A percentile compares a stretch with the other conserved stretches of the same genome.
These are phyloP conservation scores for Cephalopachus bancanus DNA, from an alignment of 2,797 vertebrate species.

Conservation along the genomic window DNA sequence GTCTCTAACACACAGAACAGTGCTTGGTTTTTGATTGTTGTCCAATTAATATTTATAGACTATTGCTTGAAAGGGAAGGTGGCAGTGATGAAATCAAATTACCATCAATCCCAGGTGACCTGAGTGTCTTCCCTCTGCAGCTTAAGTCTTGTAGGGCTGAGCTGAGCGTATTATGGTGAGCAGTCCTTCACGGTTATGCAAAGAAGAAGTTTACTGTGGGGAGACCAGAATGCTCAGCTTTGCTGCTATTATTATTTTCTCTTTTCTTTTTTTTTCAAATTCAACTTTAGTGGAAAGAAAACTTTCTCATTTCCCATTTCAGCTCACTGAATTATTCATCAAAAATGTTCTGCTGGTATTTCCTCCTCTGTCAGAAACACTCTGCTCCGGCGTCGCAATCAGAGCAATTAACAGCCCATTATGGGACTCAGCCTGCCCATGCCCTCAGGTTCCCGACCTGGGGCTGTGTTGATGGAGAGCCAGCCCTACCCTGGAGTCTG, in stretches of 20 bases:
- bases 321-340: constrained; percentile 90
- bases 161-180: background rate
- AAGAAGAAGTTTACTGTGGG: background rate
- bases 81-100: background rate
- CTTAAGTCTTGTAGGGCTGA: background rate
- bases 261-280: constrained; percentile 56
- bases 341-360: constrained; percentile 85
- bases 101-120: background rate
- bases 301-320: constrained; percentile 87
- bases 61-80: background rate
- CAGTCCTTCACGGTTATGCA: background rate
- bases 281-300: constrained; percentile 83
- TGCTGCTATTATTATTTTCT: constrained; percentile 10
- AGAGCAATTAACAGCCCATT: constrained; percentile 88
- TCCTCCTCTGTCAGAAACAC: constrained; percentile 87
- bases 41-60: background rate
- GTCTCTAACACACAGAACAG: background rate
- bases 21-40: background rate
- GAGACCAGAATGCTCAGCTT: constrained; percentile 58
- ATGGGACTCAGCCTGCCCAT: constrained; percentile 59
- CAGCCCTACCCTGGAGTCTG: fast-evolving
- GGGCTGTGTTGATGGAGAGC: background rate
- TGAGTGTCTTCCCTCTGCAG: background rate
- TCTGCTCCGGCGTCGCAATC: constrained; percentile 82
- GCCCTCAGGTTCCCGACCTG: constrained; percentile 1